Evolutionary conservation across 1,140 invertebrate species (phyloP).

Genomic region (Diplogasteroides magnus): DNA sequence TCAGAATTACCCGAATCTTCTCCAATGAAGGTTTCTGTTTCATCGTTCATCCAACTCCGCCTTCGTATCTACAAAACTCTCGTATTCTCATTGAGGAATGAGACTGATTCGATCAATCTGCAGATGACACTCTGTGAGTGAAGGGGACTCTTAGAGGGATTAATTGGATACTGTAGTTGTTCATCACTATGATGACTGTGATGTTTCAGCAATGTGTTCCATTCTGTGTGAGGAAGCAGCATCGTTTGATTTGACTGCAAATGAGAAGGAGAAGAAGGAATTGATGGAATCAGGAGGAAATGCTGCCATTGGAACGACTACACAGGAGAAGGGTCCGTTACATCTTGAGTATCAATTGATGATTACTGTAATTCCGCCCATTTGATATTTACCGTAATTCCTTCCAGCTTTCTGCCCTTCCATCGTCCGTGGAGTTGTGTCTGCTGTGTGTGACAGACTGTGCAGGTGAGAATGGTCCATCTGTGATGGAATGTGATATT

Average conservation of each 20-base stretch:
- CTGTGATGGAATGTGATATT: too few relatives aligned
- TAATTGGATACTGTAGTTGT: too few relatives aligned
- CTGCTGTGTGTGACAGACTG: slow-evolving; percentile 51
- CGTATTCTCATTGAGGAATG: slow-evolving; percentile 76
- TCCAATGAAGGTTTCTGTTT: slow-evolving; percentile 13
- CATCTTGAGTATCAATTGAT: background rate
- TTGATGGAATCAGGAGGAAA: background rate
- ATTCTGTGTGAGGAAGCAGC: slow-evolving; percentile 38
- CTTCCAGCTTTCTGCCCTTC: slow-evolving; percentile 18
- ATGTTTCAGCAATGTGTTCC: slow-evolving; percentile 32
- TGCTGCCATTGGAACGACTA: slow-evolving; percentile 6
- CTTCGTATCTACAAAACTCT: slow-evolving; percentile 76
- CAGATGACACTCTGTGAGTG: slow-evolving; percentile 75
- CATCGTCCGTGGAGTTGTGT: slow-evolving; percentile 36
- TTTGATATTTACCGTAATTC: background rate
- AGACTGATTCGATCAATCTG: slow-evolving; percentile 78
- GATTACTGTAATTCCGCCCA: background rate
- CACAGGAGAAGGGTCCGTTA: slow-evolving; percentile 20
- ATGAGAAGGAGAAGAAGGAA: slow-evolving; percentile 10
- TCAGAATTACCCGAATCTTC: slow-evolving; percentile 19
- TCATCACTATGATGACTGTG: slow-evolving; percentile 5
- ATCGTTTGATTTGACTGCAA: slow-evolving; percentile 39
- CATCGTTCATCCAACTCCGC: slow-evolving; percentile 73
- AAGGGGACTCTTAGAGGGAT: background rate
- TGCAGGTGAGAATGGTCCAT: too few relatives aligned